Evolutionary conservation across 2,888 invertebrate species (phyloP), one percentile per base, ranked within the genome.

Genomic region (Pyrochroa serraticornis): DNA sequence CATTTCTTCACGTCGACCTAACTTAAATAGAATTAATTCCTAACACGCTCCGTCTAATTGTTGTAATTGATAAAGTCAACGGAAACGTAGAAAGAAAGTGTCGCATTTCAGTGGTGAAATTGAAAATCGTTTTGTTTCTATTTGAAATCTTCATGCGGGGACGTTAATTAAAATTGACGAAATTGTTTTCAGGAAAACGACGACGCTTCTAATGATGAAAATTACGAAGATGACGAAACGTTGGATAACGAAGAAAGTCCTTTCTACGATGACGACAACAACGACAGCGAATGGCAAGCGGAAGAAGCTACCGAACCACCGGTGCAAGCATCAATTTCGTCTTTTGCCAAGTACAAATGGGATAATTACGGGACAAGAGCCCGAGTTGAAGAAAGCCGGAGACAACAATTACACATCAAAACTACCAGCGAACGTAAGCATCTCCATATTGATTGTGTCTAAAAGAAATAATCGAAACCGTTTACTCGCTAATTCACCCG

Each of bases 141-240:
- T 10, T 12, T 34, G 36, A n/a, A 9, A n/a, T 34, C 1, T 36
- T 36, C 37, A 47, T 36, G 7, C 3, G 14, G 41, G 43, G n/a
- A n/a, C 30, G 14, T 14, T 22, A 22, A 22, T 14, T n/a, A 43
- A 5, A 22, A 5, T 22, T 22, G 22, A 22, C 22, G 5, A 22
- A 22, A 22, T 22, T 30, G 43, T 51, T 68, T 69, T 63, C 66
- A 71, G 71, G 69, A 74, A 62, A 72, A 75, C 66, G 66, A 77
- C 56, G 60, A 76, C 43, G 67, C 77, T 44, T 62, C 76, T 47
- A 56, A 77, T 37, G 66, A 68, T 44, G 62, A 78, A 69, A 65
- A 80, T 63, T 43, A 81, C 67, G 71, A 79, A 67, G 71, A 77
- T 66, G 75, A 80, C 66, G 75, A 79, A 65, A 73, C 73, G 57